Evolutionary conservation across 2,113 vertebrate genomes (phyloP).

Genomic region (Euleptes europaea): DNA sequence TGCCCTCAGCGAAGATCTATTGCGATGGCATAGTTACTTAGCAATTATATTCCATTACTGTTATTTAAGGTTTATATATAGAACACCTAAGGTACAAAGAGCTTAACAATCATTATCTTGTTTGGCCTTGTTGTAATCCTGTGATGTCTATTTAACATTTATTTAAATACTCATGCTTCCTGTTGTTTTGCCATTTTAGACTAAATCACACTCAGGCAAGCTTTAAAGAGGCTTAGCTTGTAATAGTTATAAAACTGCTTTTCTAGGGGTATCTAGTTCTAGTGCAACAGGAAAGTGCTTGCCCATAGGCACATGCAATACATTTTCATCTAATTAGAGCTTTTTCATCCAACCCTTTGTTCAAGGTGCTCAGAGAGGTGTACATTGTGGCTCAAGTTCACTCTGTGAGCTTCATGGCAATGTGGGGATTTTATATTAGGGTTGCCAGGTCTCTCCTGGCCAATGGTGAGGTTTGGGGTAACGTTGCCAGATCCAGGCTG

Average conservation of each 20-base stretch:
- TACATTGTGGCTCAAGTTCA: too few species aligned
- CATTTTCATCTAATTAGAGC: background rate
- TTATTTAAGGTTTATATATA: constrained; percentile 4
- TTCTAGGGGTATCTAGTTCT: background rate
- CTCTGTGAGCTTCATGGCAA: too few species aligned
- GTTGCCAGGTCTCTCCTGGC: too few species aligned
- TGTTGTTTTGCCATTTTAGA: background rate
- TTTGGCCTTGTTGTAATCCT: background rate
- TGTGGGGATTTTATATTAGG: too few species aligned
- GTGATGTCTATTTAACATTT: background rate
- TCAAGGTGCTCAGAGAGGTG: too few species aligned
- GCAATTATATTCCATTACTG: background rate
- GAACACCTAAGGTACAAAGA: background rate
- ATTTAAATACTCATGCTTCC: background rate
- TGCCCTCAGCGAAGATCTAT: background rate
- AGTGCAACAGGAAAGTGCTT: background rate
- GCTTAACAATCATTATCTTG: background rate
- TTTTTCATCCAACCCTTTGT: too few species aligned
- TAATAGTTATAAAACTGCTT: background rate
- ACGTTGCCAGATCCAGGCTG: too few species aligned
- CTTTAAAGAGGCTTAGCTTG: background rate
- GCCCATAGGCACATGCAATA: background rate
- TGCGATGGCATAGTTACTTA: background rate
- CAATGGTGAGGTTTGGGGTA: too few species aligned
- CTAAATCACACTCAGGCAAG: background rate